phyloP scores from a whole-genome alignment of 2,888 invertebrate species.

The Hydrotaea cyrtoneurina region DNA sequence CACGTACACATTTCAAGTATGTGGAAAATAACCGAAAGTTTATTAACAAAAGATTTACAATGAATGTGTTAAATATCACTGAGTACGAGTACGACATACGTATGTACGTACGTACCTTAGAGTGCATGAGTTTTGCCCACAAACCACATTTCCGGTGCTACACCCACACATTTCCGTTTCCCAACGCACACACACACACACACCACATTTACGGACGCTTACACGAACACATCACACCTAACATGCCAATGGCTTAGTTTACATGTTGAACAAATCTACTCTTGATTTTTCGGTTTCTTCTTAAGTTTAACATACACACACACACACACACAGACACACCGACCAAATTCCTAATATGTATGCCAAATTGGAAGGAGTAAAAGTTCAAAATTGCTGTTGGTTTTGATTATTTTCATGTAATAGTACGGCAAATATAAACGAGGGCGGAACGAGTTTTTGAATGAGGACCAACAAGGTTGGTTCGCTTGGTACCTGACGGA shows the following conservation, averaged over 20 bases:
- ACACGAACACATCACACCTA: neutral
- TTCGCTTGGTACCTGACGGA: no score
- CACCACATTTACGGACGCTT: no score
- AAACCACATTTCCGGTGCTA: conserved; percentile 19
- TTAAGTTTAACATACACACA: neutral
- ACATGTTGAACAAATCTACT: neutral
- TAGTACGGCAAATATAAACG: neutral
- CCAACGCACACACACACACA: no score
- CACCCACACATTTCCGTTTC: conserved; percentile 23
- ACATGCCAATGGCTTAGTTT: conserved; percentile 16
- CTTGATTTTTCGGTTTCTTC: neutral
- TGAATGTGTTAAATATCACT: conserved; percentile 17
- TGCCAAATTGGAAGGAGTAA: neutral
- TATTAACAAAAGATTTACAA: conserved; percentile 36
- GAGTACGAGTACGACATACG: no score
- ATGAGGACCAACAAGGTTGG: neutral
- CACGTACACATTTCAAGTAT: neutral
- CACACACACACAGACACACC: neutral
- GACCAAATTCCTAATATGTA: neutral
- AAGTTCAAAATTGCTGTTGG: neutral
- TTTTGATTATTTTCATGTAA: neutral
- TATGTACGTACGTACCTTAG: neutral
- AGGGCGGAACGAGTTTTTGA: neutral
- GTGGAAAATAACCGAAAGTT: conserved; percentile 10
- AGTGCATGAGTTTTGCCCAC: neutral